phyloP scores from a whole-genome alignment of 2,888 invertebrate genomes.

The Apamea epomidion region DNA sequence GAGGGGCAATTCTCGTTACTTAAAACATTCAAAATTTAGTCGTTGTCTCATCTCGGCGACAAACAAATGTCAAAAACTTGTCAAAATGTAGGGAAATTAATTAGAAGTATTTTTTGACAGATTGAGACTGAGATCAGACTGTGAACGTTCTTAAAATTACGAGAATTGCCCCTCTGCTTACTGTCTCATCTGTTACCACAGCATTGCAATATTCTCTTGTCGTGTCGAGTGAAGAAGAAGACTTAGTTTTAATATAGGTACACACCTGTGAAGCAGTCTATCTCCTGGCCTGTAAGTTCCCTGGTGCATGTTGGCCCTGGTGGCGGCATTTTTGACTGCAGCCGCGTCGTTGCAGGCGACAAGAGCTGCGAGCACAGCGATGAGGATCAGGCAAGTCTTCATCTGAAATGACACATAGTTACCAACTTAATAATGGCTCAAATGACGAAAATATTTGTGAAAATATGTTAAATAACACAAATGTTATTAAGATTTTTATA shows the following conservation, averaged over 20 bases:
- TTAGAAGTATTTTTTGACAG: too few species aligned
- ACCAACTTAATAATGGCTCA: not conserved
- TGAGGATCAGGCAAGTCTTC: conserved; percentile 32
- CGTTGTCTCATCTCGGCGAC: too few species aligned
- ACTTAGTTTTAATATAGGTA: not conserved
- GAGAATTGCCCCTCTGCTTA: too few species aligned
- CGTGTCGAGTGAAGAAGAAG: not conserved
- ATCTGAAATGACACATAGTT: conserved; percentile 33
- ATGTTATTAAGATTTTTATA: not conserved
- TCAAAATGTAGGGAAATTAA: too few species aligned
- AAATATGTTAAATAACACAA: not conserved
- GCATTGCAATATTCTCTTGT: not conserved
- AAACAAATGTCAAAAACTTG: too few species aligned
- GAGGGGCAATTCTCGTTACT: too few species aligned
- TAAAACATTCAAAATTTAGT: too few species aligned
- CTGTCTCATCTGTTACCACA: not conserved
- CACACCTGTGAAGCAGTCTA: conserved; percentile 54
- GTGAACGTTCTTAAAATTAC: too few species aligned
- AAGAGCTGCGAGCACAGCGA: conserved; percentile 41
- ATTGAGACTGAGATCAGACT: too few species aligned
- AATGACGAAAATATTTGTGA: not conserved
- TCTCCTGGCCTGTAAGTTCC: conserved; percentile 23
- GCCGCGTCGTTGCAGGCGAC: conserved; percentile 33
- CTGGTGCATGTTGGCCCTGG: conserved; percentile 34
- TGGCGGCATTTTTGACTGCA: conserved; percentile 9